A percentile compares a stretch with the other conserved stretches of the same genome.
phyloP scores from a whole-genome alignment of 2,888 invertebrate genomes.

The Hydroisotoma schaefferi region DNA sequence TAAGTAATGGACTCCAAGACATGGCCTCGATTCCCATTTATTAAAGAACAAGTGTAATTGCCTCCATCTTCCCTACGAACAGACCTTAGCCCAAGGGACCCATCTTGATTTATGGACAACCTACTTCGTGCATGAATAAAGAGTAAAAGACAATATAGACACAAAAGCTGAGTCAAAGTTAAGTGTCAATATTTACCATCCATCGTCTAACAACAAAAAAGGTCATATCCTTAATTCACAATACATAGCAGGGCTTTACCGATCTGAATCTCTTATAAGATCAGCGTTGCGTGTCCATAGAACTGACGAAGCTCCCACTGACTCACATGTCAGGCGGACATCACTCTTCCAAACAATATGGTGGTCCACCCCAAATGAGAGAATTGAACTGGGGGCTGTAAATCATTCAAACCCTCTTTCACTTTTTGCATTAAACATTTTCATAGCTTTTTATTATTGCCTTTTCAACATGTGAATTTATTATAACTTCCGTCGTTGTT shows the following conservation, averaged over 20 bases:
- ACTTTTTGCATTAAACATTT: neutral
- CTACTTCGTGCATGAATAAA: too few species aligned
- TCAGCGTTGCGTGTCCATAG: slow-evolving; percentile 40
- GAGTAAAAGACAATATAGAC: slow-evolving; percentile 9
- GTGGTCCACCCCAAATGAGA: slow-evolving; percentile 36
- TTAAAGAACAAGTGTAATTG: slow-evolving; percentile 59
- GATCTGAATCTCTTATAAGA: slow-evolving; percentile 36
- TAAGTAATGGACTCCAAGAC: slow-evolving; percentile 59
- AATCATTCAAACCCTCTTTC: neutral
- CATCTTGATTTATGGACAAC: slow-evolving; percentile 50
- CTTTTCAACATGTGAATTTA: too few species aligned
- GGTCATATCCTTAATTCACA: neutral
- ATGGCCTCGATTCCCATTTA: slow-evolving; percentile 53
- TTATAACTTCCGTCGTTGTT: too few species aligned
- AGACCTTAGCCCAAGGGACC: slow-evolving; percentile 53
- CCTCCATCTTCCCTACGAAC: slow-evolving; percentile 55
- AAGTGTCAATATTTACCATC: too few species aligned
- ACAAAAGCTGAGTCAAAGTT: too few species aligned
- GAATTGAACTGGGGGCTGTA: slow-evolving; percentile 35
- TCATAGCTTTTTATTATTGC: neutral
- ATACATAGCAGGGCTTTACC: slow-evolving; percentile 20
- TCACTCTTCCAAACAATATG: slow-evolving; percentile 39
- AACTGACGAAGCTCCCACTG: slow-evolving; percentile 34
- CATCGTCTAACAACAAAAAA: too few species aligned
- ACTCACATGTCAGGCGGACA: slow-evolving; percentile 36